Evolutionary conservation across 2,888 invertebrate genomes (phyloP).

Genomic region (Drosophila recens): DNA sequence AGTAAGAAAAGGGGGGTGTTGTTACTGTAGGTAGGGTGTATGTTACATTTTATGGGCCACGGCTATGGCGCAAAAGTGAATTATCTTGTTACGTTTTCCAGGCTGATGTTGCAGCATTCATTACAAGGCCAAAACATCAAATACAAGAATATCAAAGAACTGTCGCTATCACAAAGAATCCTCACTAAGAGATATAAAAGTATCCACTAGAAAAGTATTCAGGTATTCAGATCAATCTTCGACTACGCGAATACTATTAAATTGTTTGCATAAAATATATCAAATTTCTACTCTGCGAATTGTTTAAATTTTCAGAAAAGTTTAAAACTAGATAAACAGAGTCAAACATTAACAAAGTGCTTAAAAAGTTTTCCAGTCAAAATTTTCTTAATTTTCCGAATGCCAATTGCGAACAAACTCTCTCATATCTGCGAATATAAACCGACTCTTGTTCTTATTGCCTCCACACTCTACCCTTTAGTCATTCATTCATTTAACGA

Average conservation of each 20-base stretch:
- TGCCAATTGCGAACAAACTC: slow-evolving; percentile 29
- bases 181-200: background rate
- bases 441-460: slow-evolving; percentile 8
- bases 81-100: slow-evolving; percentile 64
- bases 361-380: slow-evolving; percentile 28
- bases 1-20: slow-evolving; percentile 4
- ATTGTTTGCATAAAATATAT: background rate
- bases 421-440: slow-evolving; percentile 21
- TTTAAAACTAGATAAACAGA: slow-evolving; percentile 12
- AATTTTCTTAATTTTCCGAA: slow-evolving; percentile 31
- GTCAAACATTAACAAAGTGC: slow-evolving; percentile 25
- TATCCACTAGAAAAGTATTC: background rate
- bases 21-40: slow-evolving; percentile 2
- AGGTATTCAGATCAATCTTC: background rate
- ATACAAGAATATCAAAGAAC: slow-evolving; percentile 11
- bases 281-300: background rate
- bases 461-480: slow-evolving; percentile 24
- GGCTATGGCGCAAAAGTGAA: slow-evolving; percentile 64
- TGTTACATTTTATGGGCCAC: slow-evolving; percentile 54
- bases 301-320: slow-evolving; percentile 5
- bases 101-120: slow-evolving; percentile 25
- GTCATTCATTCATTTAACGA: slow-evolving; percentile 42
- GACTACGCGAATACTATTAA: background rate
- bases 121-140: slow-evolving; percentile 29
- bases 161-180: slow-evolving; percentile 5